phyloP scores from a whole-genome alignment of 2,113 vertebrate genomes.

The Psophia crepitans region DNA sequence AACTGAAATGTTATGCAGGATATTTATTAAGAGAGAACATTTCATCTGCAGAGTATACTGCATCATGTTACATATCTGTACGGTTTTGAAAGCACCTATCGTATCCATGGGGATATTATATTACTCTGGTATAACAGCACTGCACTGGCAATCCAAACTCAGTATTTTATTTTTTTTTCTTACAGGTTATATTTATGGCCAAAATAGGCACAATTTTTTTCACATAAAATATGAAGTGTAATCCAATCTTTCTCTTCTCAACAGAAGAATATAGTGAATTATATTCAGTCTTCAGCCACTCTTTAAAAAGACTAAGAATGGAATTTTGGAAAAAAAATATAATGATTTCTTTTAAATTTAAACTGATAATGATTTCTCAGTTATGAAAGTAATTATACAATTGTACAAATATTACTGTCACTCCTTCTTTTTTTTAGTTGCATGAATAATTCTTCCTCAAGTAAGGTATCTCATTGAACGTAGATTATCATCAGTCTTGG shows the following conservation, averaged over 20 bases:
- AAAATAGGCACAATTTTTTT: slow-evolving; percentile 40
- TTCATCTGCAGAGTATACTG: background rate
- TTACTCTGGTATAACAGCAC: slow-evolving; percentile 14
- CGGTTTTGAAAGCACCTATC: slow-evolving; percentile 8
- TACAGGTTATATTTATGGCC: slow-evolving; percentile 28
- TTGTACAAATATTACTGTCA: background rate
- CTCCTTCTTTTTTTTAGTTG: background rate
- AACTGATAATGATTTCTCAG: background rate
- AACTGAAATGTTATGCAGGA: background rate
- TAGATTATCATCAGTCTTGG: background rate
- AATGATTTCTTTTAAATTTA: background rate
- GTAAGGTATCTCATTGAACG: background rate
- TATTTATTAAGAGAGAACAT: background rate
- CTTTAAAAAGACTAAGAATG: background rate
- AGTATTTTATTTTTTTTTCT: background rate
- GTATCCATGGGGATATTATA: background rate
- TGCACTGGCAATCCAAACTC: background rate
- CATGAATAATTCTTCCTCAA: background rate
- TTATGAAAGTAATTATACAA: background rate
- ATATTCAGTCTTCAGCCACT: background rate
- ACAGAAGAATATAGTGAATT: slow-evolving; percentile 46
- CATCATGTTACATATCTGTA: background rate
- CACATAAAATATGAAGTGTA: slow-evolving; percentile 17
- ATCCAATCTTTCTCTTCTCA: slow-evolving; percentile 48
- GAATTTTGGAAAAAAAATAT: background rate